Evolutionary conservation across 2,797 vertebrate species (phyloP).

Genomic region (Sebastes baramenuke): DNA sequence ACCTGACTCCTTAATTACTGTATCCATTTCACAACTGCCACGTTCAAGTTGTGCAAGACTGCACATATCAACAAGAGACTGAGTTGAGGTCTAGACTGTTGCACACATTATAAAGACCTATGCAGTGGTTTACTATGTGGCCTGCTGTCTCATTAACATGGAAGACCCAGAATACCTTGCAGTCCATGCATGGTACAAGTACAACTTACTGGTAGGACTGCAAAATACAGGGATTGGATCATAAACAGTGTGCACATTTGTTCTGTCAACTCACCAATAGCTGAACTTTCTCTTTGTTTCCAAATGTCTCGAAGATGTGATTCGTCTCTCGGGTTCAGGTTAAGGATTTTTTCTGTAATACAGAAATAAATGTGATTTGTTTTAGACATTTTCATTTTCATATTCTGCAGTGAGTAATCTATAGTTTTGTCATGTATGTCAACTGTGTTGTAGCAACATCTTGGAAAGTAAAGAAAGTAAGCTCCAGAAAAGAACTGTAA

Average conservation of each 20-base stretch:
- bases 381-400: background rate
- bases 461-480: background rate
- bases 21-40: constrained; percentile 30
- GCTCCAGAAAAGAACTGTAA: background rate
- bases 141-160: background rate
- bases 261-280: background rate
- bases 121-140: background rate
- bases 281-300: background rate
- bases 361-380: background rate
- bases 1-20: constrained; percentile 17
- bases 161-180: background rate
- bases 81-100: background rate
- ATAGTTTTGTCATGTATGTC: background rate
- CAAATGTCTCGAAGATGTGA: background rate
- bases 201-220: background rate
- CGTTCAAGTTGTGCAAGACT: background rate
- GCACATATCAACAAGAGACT: background rate
- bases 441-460: background rate
- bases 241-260: background rate
- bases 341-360: background rate
- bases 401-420: background rate
- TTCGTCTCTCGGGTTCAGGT: background rate
- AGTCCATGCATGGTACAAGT: background rate
- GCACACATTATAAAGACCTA: too few species aligned
- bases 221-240: background rate